Evolutionary conservation across 2,113 vertebrate genomes (phyloP), one percentile per base, ranked within the genome.

Genomic region (Clarias gariepinus): DNA sequence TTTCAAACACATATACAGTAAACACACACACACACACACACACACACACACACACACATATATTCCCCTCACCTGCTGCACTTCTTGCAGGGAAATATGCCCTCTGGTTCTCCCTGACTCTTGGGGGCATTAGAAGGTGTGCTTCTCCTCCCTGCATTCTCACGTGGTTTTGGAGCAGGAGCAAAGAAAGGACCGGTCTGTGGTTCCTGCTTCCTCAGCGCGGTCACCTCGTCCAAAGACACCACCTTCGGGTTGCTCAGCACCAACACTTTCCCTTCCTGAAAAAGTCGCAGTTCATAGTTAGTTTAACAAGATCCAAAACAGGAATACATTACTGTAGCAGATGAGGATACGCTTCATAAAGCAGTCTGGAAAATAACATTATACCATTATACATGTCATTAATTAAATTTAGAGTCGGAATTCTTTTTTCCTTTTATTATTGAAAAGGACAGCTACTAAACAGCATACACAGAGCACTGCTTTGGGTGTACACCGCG

Each of bases 41-140:
- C n/a, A n/a, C n/a, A n/a, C n/a, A n/a, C n/a, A n/a, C n/a, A 53
- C 16, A 81, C 68, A 55, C 25, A 85, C 21, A 73, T 18, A 78
- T 15, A 74, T 36, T 19, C 73, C 53, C 74, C 86, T 12, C 82
- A 98, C 98, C 98, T 97, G 94, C 95, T 96, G 89, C 98, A 99
- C 90, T 99, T 99, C 95, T 99, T 99, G 94, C 98, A 99, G 4
- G 98, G 98, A 92, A 99, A 99, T 0, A 95, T 93, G 55, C 95
- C 97, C 57, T 99, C 97, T 25, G 96, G 96, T 76, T 96, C 97
- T 82, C 93, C 95, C 30, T 88, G 89, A 77, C n/a, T 77, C 76
- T 88, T 33, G 95, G 95, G 4, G 87, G 91, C 92, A 0, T 90
- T 10, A 0, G 93, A 79, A 3, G 93, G 86, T 81, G 90, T 91